Evolutionary conservation across 2,113 vertebrate genomes (phyloP).

Genomic region (Pluvianellus socialis): DNA sequence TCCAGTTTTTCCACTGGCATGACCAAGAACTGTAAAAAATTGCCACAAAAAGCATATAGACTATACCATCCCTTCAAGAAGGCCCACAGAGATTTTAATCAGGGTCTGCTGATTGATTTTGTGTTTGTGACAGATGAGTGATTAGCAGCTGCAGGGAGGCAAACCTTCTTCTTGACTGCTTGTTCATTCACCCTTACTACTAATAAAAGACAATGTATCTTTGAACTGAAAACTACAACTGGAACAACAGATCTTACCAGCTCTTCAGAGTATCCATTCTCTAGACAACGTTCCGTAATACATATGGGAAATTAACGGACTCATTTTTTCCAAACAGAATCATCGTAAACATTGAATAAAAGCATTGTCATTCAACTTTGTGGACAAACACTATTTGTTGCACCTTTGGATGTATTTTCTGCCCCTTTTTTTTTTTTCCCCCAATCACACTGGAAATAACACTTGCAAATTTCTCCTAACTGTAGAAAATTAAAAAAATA

Average conservation of each 20-base stretch:
- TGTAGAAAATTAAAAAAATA: background rate
- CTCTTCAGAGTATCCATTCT: background rate
- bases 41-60: background rate
- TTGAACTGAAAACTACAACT: background rate
- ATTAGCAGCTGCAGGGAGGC: background rate
- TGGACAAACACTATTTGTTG: background rate
- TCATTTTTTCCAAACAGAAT: background rate
- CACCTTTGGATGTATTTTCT: background rate
- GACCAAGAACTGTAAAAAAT: background rate
- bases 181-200: background rate
- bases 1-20: background rate
- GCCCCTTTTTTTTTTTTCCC: background rate
- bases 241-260: background rate
- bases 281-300: background rate
- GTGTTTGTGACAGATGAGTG: background rate
- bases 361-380: background rate
- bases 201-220: background rate
- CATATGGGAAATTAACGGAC: background rate
- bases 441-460: background rate
- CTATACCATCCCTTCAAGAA: background rate
- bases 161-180: background rate
- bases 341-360: background rate
- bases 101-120: background rate
- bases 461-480: background rate
- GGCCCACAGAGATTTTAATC: background rate